phyloP scores from a whole-genome alignment of 1,140 invertebrate species.

The Macrosteles quadrilineatus region DNA sequence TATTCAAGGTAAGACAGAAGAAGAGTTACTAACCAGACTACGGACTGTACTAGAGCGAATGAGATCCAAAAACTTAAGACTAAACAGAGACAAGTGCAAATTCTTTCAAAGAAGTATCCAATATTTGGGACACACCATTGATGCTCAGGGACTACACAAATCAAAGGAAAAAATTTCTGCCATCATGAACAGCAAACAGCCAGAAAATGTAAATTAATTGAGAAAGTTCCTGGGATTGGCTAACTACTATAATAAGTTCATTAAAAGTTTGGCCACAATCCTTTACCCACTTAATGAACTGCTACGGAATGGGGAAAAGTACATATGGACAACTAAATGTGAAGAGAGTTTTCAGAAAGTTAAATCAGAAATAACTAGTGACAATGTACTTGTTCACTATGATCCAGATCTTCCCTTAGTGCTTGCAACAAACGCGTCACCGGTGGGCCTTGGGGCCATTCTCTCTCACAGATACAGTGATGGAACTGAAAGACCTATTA shows the following conservation, averaged over 20 bases:
- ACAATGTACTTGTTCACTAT: slow-evolving; percentile 45
- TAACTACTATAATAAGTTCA: slow-evolving; percentile 46
- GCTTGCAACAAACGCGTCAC: slow-evolving; percentile 54
- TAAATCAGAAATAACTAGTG: slow-evolving; percentile 41
- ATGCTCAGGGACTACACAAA: slow-evolving; percentile 37
- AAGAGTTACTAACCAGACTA: neutral
- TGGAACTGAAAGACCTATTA: slow-evolving; percentile 50
- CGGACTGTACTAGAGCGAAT: neutral
- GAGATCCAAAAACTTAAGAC: slow-evolving; percentile 10
- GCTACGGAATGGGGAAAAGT: neutral
- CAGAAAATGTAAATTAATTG: slow-evolving; percentile 40
- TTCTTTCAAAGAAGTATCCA: slow-evolving; percentile 31
- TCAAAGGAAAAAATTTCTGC: slow-evolving; percentile 39
- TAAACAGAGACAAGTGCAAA: slow-evolving; percentile 31
- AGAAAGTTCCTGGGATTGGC: slow-evolving; percentile 46
- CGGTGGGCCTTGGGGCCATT: slow-evolving; percentile 54
- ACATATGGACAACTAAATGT: neutral
- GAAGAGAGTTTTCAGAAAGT: slow-evolving; percentile 50
- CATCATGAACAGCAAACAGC: slow-evolving; percentile 37
- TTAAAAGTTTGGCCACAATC: slow-evolving; percentile 36
- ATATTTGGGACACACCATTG: slow-evolving; percentile 41
- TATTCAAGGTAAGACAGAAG: neutral
- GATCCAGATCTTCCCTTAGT: slow-evolving; percentile 47
- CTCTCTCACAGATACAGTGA: slow-evolving; percentile 50
- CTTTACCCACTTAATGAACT: slow-evolving; percentile 37